phyloP scores from a whole-genome alignment of 2,113 vertebrate genomes.

The Entelurus aequoreus region DNA sequence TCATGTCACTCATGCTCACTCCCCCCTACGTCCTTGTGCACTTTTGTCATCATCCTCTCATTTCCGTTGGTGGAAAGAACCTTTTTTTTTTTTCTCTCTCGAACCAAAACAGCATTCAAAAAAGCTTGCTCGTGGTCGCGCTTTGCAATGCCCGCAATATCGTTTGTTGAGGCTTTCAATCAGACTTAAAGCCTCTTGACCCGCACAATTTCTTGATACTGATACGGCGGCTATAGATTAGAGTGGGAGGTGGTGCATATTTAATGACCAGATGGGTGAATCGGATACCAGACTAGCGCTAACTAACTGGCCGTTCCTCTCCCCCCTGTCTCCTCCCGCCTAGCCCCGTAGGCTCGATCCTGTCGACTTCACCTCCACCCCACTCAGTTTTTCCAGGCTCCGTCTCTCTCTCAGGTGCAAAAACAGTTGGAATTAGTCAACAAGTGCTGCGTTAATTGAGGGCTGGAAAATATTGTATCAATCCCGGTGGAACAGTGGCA shows the following conservation, averaged over 20 bases:
- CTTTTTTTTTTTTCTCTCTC: constrained; percentile 20
- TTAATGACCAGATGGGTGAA: constrained; percentile 39
- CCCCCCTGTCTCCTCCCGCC: constrained; percentile 34
- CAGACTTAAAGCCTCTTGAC: constrained; percentile 32
- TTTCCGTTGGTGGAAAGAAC: constrained; percentile 67
- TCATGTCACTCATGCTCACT: constrained; percentile 32
- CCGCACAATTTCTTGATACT: constrained; percentile 40
- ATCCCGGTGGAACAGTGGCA: constrained; percentile 67
- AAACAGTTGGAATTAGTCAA: constrained; percentile 79
- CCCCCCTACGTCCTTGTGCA: constrained; percentile 45
- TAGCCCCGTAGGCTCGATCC: constrained; percentile 48
- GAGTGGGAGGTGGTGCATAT: constrained; percentile 43
- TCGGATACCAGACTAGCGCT: constrained; percentile 19
- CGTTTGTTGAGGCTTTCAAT: constrained; percentile 37
- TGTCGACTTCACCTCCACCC: constrained; percentile 59
- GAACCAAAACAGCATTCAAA: constrained; percentile 38
- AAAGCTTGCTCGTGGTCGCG: constrained; percentile 29
- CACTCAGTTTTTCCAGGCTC: constrained; percentile 76
- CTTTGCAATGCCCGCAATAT: constrained; percentile 28
- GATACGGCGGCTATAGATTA: constrained; percentile 41
- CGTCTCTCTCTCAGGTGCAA: constrained; percentile 73
- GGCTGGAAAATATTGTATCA: constrained; percentile 79
- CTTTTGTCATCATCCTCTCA: constrained; percentile 58
- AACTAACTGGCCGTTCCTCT: constrained; percentile 35
- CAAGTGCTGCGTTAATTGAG: constrained; percentile 72